These are phyloP conservation scores for Clusia tigrina DNA, from an alignment of 2,888 invertebrate genomes.

Conservation along the genomic window DNA sequence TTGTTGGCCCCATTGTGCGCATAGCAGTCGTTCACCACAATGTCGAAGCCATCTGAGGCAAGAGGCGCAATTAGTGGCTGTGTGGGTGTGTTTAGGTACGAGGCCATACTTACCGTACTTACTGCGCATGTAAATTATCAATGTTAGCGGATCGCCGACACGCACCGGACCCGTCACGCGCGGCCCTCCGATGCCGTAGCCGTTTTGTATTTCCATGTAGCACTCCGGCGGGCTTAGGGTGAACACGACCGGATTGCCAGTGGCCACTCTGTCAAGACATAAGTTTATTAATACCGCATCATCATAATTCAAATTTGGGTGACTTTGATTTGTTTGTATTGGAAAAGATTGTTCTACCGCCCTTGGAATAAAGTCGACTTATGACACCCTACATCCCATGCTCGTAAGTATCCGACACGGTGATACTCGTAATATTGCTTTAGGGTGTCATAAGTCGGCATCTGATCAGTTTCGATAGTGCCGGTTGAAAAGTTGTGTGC, in stretches of 20 bases:
- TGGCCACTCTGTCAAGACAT: conserved; percentile 76
- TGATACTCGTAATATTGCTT: too few species aligned
- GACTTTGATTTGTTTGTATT: too few species aligned
- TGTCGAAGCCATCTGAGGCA: conserved; percentile 86
- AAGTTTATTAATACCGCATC: background rate
- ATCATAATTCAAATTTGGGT: background rate
- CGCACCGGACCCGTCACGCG: conserved; percentile 88
- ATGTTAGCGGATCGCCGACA: conserved; percentile 89
- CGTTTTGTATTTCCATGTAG: conserved; percentile 94
- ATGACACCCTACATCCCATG: too few species aligned
- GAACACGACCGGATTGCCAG: conserved; percentile 93
- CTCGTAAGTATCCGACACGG: too few species aligned
- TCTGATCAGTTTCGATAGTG: too few species aligned
- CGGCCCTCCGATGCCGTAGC: conserved; percentile 86
- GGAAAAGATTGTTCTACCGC: too few species aligned
- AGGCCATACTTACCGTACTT: conserved; percentile 92
- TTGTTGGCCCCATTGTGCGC: conserved; percentile 94
- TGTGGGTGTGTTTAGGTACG: too few species aligned
- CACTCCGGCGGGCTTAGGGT: conserved; percentile 93
- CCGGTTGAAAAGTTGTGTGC: too few species aligned
- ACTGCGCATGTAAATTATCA: conserved; percentile 93
- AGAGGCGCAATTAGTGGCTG: too few species aligned
- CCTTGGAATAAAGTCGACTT: too few species aligned
- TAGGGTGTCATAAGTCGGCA: too few species aligned
- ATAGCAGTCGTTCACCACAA: conserved; percentile 92